Evolutionary conservation across 2,888 invertebrate genomes (phyloP), one percentile per base, ranked within the genome.

Genomic region (Empis stercorea): DNA sequence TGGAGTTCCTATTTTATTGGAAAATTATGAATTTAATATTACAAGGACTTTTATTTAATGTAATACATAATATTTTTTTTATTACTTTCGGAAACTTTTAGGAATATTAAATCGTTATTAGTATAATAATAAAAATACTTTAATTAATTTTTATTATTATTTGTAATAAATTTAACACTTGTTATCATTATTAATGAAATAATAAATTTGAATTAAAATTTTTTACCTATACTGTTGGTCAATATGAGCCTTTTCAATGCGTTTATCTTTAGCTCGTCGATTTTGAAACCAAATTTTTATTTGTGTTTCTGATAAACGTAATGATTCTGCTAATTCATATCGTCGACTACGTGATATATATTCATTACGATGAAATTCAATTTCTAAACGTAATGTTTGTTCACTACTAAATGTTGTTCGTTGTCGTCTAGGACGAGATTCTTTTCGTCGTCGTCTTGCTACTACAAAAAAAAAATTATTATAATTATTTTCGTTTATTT

Each of bases 231-330:
- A 89, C 59, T 93, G 93, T 62, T 93, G 93, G 71, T 95, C 94
- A 52, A 93, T 75, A 57, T 93, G 92, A 0, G 94, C 94, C 62
- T 95, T 95, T 65, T 95, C 94, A 55, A 95, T 91, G 53, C 95
- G 74, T 71, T 95, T 95, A 66, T 95, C 94, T 70, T 95, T 95
- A 20, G 95, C 95, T 56, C 95, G 76, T 53, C 95, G 76, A 69
- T 95, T 95, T 71, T 95, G 95, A 68, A 94, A 95, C 84, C 84
- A 84, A 50, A 88, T 88, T 68, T 88, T 88, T 56, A 88, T 87
- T 70, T 88, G 78, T 1, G 87, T 87, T 64, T 88, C 88, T 0
- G 84, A 81, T 17, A 81, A 70, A 43, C 71, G 67, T 39, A 88
- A 66, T 4, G 78, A 69, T 61, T 81, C 80, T 0, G 88, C 87